These are phyloP conservation scores for Taenioides sp. DNA, from an alignment of 2,797 vertebrate genomes.

Conservation along the genomic window DNA sequence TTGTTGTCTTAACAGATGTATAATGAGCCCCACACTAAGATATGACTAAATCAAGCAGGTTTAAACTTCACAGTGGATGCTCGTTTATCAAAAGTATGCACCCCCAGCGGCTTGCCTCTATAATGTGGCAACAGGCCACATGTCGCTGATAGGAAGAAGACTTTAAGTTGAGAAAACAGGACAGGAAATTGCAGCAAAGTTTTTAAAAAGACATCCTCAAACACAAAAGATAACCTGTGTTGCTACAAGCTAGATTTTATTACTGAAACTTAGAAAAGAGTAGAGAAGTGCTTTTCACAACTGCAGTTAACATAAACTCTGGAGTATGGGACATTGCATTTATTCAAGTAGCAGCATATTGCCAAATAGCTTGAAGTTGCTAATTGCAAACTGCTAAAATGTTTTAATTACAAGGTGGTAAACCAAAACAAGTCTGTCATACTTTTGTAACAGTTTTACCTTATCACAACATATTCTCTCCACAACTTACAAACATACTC, in stretches of 20 bases:
- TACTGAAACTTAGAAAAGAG: neutral
- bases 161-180: conserved; percentile 76
- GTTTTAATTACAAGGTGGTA: neutral
- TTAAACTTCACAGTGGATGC: conserved; percentile 33
- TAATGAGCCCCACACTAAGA: conserved; percentile 17
- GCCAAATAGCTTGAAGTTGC: neutral
- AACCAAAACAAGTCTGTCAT: neutral
- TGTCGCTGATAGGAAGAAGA: conserved; percentile 71
- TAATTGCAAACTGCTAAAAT: neutral
- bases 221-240: neutral
- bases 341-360: neutral
- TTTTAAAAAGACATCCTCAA: conserved; percentile 52
- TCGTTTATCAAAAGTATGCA: conserved; percentile 41
- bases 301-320: neutral
- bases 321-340: neutral
- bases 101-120: conserved; percentile 55
- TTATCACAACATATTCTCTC: neutral
- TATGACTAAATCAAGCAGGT: conserved; percentile 15
- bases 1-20: conserved; percentile 33
- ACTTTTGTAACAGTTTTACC: neutral
- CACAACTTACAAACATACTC: too few species aligned
- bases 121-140: conserved; percentile 72
- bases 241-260: conserved; percentile 15
- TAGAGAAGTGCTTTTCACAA: neutral
- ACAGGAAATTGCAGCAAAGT: conserved; percentile 79